Base-by-base conservation (phyloP, 30 jellyfish, hydroid and myxozoan genomes). In the Aurelia coerulea region DNA sequence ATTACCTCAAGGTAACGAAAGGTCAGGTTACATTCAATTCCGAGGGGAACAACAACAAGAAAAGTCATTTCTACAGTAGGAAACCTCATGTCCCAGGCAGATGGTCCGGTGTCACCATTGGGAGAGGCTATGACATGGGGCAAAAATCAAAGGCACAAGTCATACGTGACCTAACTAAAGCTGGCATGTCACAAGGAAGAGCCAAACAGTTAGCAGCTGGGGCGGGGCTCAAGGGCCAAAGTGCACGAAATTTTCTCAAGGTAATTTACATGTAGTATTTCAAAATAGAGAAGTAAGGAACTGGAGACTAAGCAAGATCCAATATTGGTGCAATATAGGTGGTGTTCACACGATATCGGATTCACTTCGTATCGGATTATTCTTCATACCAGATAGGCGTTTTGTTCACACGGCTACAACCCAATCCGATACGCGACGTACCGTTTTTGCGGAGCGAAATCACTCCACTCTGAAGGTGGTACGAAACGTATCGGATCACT, bases 51-150 rank as follows among this genome's bases (percentile, higher is more conserved):
- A 49, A 88, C 46, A 79, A 78, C 78, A 68, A 80, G 53, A 79
- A 52, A 33, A 79, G 96, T 76, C 84, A 76, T 17, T 79, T 53
- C 60, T 88, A 56, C 78, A 88, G 96, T 67, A 62, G 88, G 32
- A 80, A 78, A 63, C 80, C 89, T 9, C 91, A 78, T 53, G 96
- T 88, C 29, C 96, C 96, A n/a, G 70, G 81, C 13, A 53, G 12
- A 54, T 68, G 84, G 81, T 88, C 96, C 6, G 96, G 96, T 68
- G 78, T 88, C 52, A 88, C 96, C 19, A 37, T 88, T 29, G 96
- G 96, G 35, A 62, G 96, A 33, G 96, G 96, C 14, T 88, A 88
- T 49, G 96, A 88, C 73, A 68, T 88, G 96, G 82, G 82, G 3
- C 78, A 51, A 72, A 88, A 88, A 42, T 10, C 85, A 37, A 74